These are phyloP conservation scores for Corvus cornix DNA, from an alignment of 2,113 vertebrate species.

Conservation along the genomic window DNA sequence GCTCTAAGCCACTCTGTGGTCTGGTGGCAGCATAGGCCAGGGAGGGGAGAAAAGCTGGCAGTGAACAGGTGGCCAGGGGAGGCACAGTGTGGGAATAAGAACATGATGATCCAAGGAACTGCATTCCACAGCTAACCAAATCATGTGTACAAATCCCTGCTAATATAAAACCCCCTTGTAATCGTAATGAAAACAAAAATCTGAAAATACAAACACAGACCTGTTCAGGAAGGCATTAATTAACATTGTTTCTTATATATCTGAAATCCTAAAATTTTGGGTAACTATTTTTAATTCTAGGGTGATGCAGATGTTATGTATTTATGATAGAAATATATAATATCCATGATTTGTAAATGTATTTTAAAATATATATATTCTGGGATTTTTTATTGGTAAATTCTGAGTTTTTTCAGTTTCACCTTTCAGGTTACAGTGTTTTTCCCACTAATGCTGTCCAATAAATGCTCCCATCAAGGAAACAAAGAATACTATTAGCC, in stretches of 20 bases:
- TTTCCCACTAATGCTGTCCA: neutral
- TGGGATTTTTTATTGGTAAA: neutral
- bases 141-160: neutral
- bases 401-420: neutral
- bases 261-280: neutral
- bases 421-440: neutral
- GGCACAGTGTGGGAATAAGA: neutral
- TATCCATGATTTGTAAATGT: too few species aligned
- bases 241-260: neutral
- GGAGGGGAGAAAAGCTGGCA: neutral
- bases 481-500: neutral
- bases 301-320: neutral
- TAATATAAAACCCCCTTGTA: fast-evolving
- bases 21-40: neutral
- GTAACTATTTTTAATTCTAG: neutral
- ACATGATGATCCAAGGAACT: neutral
- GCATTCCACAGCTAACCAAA: neutral
- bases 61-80: neutral
- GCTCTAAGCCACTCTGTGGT: neutral
- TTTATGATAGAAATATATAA: neutral
- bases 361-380: neutral
- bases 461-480: neutral
- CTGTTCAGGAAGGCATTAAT: neutral
- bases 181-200: neutral
- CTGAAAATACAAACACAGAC: neutral